Evolutionary conservation across 2,888 invertebrate species (phyloP).

Genomic region (Glyphotaelius pellucidus): DNA sequence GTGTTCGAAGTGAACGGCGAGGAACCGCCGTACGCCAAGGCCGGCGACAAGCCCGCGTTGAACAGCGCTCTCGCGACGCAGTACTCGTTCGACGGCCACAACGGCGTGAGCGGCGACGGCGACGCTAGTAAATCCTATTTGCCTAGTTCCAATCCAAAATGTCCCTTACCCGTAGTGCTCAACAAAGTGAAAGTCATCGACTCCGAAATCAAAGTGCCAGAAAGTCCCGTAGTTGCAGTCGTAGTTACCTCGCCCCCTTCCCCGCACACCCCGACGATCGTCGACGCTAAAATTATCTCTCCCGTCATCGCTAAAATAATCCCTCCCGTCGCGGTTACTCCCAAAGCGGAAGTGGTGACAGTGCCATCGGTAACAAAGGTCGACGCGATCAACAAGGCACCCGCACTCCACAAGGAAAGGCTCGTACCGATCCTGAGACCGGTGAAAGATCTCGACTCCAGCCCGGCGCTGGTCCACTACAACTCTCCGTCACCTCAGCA

Average conservation of each 20-base stretch:
- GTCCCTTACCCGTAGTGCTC: conserved; percentile 22
- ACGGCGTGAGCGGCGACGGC: conserved; percentile 67
- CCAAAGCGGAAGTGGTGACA: neutral
- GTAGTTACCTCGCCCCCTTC: conserved; percentile 71
- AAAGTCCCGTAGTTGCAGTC: conserved; percentile 66
- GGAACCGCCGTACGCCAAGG: conserved; percentile 70
- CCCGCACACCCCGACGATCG: conserved; percentile 71
- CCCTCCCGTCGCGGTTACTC: neutral
- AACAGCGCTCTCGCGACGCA: conserved; percentile 83
- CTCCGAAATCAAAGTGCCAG: conserved; percentile 44
- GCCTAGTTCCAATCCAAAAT: conserved; percentile 67
- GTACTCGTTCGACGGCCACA: conserved; percentile 76
- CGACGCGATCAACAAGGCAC: conserved; percentile 9
- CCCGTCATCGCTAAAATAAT: conserved; percentile 72
- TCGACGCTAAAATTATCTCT: conserved; percentile 73
- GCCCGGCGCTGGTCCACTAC: conserved; percentile 35
- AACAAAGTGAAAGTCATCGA: conserved; percentile 49
- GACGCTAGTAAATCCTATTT: conserved; percentile 68
- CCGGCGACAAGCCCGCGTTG: conserved; percentile 79
- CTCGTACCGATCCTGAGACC: conserved; percentile 2
- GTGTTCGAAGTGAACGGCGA: conserved; percentile 62
- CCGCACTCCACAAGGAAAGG: neutral
- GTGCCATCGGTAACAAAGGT: neutral
- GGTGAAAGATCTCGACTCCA: conserved; percentile 61
- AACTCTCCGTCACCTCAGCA: conserved; percentile 51